Conservation (phyloP, 2,113 vertebrate genomes). For the Oceanodroma tethys region DNA sequence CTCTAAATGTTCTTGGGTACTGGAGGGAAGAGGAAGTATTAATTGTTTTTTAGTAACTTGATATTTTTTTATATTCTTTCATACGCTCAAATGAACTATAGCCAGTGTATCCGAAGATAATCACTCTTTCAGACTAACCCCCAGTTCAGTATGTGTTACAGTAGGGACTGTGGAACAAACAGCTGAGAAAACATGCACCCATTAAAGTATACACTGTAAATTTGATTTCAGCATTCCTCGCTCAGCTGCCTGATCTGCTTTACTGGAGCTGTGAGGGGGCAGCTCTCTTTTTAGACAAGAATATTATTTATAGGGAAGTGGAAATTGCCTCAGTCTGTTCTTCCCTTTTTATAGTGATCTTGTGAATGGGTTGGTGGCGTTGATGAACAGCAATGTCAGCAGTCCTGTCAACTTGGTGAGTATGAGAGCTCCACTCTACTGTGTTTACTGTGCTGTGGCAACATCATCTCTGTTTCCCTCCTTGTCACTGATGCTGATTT, state of each 20-base stretch:
- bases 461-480: background rate
- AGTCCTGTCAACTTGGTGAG: slow-evolving; percentile 98
- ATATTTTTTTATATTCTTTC: background rate
- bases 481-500: background rate
- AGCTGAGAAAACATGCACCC: background rate
- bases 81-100: background rate
- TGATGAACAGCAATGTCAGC: slow-evolving; percentile 99
- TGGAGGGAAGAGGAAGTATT: background rate
- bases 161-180: background rate
- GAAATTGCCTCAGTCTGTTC: background rate
- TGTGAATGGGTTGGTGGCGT: slow-evolving; percentile 91
- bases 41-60: background rate
- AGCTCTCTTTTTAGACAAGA: background rate
- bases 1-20: background rate
- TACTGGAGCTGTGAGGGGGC: background rate
- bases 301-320: background rate
- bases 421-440: background rate
- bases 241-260: background rate
- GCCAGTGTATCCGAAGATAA: background rate
- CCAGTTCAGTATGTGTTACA: background rate
- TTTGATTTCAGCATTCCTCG: background rate
- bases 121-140: background rate
- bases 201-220: background rate
- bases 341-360: slow-evolving; percentile 82
- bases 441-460: background rate